Base-by-base conservation (phyloP, 1,140 invertebrate species). In the Drosophila busckii region DNA sequence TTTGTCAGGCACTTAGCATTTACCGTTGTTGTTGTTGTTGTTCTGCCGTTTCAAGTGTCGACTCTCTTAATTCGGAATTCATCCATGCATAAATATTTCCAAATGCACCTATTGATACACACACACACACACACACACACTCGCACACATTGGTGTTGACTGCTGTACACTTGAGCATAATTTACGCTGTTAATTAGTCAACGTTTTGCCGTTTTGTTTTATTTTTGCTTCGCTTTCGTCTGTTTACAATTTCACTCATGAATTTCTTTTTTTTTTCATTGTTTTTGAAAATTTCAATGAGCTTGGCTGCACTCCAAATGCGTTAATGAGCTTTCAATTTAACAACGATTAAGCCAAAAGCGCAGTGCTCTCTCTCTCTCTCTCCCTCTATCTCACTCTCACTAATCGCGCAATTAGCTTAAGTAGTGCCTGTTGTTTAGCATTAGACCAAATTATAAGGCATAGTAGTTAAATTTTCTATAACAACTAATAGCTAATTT, bases 181-280 rank as follows among this genome's bases (percentile, higher is more conserved):
- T 80, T 73, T 80, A 80, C 69, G 73, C 75, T 80, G 73, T 80
- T 80, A 80, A 80, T 80, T 80, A 80, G 75, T 80, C 58, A 50
- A 35, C 37, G 37, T 70, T 78, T 78, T 62, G 70, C 54, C 65
- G 54, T 28, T 34, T 56, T 38, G 34, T 34, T 38, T 13, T 23
- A 44, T 52, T 59, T 50, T n/a, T 12, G n/a, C 10, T 26, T 28
- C 12, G 10, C 7, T 15, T 12, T 6, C 15, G 8, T 8, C 16
- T 12, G 42, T 42, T 42, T 35, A n/a, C n/a, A n/a, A n/a, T 23
- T 4, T 9, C 2, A 20, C 2, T 37, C 17, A 2, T 16, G 3
- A 4, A 29, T 4, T 55, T 46, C 19, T 28, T 31, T 10, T 17
- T 10, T 28, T 38, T 37, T 42, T 45, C 40, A 12, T 40, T 9